Evolutionary conservation across 2,888 invertebrate genomes (phyloP), one percentile per base, ranked within the genome.

Genomic region (Campoplex capitator): DNA sequence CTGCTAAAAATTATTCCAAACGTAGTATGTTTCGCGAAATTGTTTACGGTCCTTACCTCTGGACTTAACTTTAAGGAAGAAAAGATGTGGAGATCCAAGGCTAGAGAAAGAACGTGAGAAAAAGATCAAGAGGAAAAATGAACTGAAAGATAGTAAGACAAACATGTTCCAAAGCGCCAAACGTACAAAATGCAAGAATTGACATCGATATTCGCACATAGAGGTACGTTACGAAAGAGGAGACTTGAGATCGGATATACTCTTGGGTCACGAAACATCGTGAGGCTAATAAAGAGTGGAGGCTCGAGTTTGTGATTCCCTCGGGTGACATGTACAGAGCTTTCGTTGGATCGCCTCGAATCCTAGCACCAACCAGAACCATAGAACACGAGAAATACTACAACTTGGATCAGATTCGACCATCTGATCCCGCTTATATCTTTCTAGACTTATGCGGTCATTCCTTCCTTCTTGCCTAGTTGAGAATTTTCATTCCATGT

Each of bases 231-330:
- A 54, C 38, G 51, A 62, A 71, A 70, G 35, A 58, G n/a, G 23
- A 73, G 56, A 54, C 65, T 75, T 45, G 71, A 42, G 70, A 16
- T 70, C 51, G 45, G 42, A 62, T 32, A 77, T 42, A 62, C 32
- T 80, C 80, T 75, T 38, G 70, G 74, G 62, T 84, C 76, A 76
- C 84, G 58, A 70, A 84, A 76, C 79, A 80, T 68, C 80, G 75
- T 28, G 70, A 80, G 80, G 71, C 80, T 84, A 84, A 84, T 84
- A 80, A 80, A 84, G 84, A 56, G 84, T 67, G 45, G 75, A 70
- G 35, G 68, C 80, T 84, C 68, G 48, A 68, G 84, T 74, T 71
- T 42, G 80, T 38, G 16, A 68, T 58, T 84, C 84, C 84, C 84
- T 45, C 38, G 80, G 80, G 84, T 76, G 71, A 65, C 62, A 48